These are phyloP conservation scores for Nyctibius bracteatus DNA, from an alignment of 2,113 vertebrate genomes.

Conservation along the genomic window DNA sequence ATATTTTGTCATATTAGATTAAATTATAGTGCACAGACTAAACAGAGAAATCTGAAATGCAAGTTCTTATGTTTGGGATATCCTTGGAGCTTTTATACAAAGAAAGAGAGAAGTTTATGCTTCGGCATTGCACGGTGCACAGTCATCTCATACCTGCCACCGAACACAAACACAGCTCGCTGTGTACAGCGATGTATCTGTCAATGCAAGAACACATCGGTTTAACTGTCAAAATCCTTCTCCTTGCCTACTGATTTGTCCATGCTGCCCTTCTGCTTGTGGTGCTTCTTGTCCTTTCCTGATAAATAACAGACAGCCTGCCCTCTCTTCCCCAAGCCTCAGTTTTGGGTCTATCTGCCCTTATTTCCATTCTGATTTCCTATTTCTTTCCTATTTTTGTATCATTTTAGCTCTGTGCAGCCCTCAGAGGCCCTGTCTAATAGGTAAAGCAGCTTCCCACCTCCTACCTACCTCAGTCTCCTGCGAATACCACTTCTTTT, in stretches of 20 bases:
- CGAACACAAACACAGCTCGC: not conserved
- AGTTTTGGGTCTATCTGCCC: not conserved
- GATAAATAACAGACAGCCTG: not conserved
- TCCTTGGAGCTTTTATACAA: conserved; percentile 53
- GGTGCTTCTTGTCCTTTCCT: not conserved
- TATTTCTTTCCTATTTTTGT: not conserved
- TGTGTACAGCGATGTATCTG: not conserved
- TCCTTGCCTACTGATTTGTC: not conserved
- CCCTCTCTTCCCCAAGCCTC: not conserved
- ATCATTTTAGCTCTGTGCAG: not conserved
- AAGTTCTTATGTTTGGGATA: conserved; percentile 46
- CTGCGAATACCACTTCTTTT: not conserved
- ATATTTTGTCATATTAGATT: conserved; percentile 67
- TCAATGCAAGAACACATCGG: not conserved
- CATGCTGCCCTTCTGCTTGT: not conserved
- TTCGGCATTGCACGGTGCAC: not conserved
- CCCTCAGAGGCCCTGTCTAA: not conserved
- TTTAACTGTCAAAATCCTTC: not conserved
- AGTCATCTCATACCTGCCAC: conserved; percentile 43
- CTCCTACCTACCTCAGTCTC: not conserved
- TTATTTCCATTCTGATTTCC: not conserved
- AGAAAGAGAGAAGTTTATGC: conserved; percentile 41
- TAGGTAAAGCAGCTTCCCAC: not conserved
- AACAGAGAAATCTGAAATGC: conserved; percentile 54
- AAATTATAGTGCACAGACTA: conserved; percentile 53